Evolutionary conservation across 2,888 invertebrate species (phyloP), one percentile per base, ranked within the genome.

Genomic region (Tethea ocularis): DNA sequence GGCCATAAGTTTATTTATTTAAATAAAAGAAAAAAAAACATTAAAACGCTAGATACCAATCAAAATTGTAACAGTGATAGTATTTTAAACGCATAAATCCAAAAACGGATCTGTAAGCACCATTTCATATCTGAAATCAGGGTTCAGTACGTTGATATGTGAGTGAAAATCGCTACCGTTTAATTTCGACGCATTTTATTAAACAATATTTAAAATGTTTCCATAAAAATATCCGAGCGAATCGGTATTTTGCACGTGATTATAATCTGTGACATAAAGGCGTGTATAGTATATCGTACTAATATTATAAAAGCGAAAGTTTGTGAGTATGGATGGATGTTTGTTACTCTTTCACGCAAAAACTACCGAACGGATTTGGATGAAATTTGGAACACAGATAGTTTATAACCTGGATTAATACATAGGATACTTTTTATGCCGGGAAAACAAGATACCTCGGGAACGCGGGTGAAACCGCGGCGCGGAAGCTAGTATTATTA

Each of bases 211-310:
- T 20, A 46, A 36, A 41, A 46, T 46, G 20, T 46, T 46, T 65
- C 63, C n/a, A 36, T 61, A 58, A 61, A 61, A 64, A 58, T 60
- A 58, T 46, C 59, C 65, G 41, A 59, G 63, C 69, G 69, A 57
- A 79, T 79, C 74, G 76, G 78, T 68, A 78, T 79, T 74, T 75
- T 59, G 61, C 65, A 56, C 67, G 58, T 54, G 75, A 76, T 77
- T 20, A 66, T 36, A 26, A 72, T 71, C 71, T 64, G 24, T 67
- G 17, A 20, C 10, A 55, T 15, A 36, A 64, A 63, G 51, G 51
- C 53, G n/a, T 23, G 55, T 57, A n/a, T n/a, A n/a, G 13, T 33
- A 36, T 53, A 22, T 23, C 46, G 38, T 53, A n/a, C n/a, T n/a
- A n/a, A n/a, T n/a, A n/a, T n/a, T n/a, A n/a, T n/a, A n/a, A n/a